phyloP scores from a whole-genome alignment of 37 sponge, comb jelly and placozoan genomes.

The Beroe forskalii region DNA sequence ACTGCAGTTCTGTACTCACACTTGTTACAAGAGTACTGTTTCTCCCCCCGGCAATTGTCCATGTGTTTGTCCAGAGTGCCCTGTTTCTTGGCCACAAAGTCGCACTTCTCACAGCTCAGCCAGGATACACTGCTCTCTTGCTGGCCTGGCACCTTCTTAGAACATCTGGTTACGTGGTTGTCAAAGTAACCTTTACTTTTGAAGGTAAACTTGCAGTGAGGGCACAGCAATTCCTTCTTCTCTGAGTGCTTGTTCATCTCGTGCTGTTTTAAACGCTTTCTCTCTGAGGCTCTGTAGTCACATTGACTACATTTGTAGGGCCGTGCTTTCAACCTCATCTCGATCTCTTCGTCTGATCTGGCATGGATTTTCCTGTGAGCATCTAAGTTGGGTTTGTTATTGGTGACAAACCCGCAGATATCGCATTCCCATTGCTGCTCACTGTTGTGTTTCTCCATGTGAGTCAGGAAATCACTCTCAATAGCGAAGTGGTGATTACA shows the following conservation, averaged over 20 bases:
- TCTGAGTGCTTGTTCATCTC: background rate
- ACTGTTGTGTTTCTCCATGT: background rate
- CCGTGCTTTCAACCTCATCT: background rate
- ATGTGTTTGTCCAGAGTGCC: background rate
- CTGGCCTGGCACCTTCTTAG: background rate
- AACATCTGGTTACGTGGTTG: background rate
- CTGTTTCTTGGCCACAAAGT: background rate
- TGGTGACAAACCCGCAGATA: background rate
- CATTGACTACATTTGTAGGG: background rate
- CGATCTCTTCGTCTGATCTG: background rate
- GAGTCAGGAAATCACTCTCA: background rate
- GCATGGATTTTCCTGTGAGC: background rate
- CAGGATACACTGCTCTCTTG: background rate
- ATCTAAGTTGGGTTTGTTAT: background rate
- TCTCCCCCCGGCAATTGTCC: background rate
- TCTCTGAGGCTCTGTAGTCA: background rate
- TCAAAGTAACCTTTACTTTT: background rate
- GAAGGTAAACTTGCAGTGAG: background rate
- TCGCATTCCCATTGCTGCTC: background rate
- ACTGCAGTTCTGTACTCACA: background rate
- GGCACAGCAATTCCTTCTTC: background rate
- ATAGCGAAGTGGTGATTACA: background rate
- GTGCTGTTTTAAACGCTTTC: background rate
- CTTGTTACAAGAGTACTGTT: background rate
- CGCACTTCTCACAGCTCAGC: background rate